Conservation (phyloP, 2,888 invertebrate genomes). For the Drosophila leonis region DNA sequence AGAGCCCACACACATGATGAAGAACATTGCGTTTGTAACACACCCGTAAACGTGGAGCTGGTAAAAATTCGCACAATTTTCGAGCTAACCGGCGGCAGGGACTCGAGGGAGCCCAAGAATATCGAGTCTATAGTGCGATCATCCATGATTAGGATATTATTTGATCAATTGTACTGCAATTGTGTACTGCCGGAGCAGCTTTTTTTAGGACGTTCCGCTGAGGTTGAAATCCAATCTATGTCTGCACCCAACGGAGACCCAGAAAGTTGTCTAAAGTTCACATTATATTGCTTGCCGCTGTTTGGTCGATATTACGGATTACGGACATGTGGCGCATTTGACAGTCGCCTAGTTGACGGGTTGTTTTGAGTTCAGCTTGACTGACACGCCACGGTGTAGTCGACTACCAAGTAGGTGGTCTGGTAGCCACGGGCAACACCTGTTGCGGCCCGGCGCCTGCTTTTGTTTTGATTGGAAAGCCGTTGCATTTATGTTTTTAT, state of each 20-base stretch:
- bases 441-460: slow-evolving; percentile 49
- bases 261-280: slow-evolving; percentile 73
- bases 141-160: slow-evolving; percentile 88
- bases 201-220: slow-evolving; percentile 43
- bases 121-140: slow-evolving; percentile 96
- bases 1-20: slow-evolving; percentile 36
- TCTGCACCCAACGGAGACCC: slow-evolving; percentile 61
- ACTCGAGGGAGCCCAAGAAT: slow-evolving; percentile 94
- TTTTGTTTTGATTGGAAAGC: slow-evolving; percentile 65
- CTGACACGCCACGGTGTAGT: slow-evolving; percentile 40
- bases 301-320: slow-evolving; percentile 74
- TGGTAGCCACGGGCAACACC: slow-evolving; percentile 56
- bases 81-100: slow-evolving; percentile 97
- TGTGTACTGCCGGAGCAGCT: slow-evolving; percentile 24
- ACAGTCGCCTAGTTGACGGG: slow-evolving; percentile 80
- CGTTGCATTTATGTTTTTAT: slow-evolving; percentile 30
- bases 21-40: slow-evolving; percentile 46
- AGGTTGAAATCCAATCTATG: slow-evolving; percentile 65
- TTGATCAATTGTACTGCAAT: slow-evolving; percentile 4
- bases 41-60: slow-evolving; percentile 99
- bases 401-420: not conserved
- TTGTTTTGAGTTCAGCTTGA: slow-evolving; percentile 71
- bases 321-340: slow-evolving; percentile 69
- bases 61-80: slow-evolving; percentile 99
- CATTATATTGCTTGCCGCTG: slow-evolving; percentile 55